Evolutionary conservation across 2,888 invertebrate species (phyloP), one percentile per base, ranked within the genome.

Genomic region (Isoperla grammatica): DNA sequence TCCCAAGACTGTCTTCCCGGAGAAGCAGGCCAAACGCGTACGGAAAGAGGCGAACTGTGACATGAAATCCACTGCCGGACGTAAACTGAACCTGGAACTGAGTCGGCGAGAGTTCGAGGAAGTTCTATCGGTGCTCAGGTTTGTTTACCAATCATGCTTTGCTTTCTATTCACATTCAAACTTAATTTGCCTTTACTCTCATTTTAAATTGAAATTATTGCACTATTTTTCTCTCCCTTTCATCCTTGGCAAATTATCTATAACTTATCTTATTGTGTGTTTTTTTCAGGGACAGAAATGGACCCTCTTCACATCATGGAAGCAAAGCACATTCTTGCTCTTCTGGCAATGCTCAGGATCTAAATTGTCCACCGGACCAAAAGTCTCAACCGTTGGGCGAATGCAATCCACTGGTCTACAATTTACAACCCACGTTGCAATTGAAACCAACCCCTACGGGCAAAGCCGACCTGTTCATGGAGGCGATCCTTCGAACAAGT

Each of bases 401-500:
- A 2, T 17, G 19, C 5, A 45, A n/a, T 11, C 4, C 15, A 5
- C 45, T 45, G 17, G 45, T 19, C 4, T 45, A 45, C 45, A 45
- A 45, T 17, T 5, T 45, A 2, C 45, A 45, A 19, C 2, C 37
- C 17, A 5, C 50, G 6, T 39, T 23, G 20, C 35, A n/a, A 23
- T 11, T 35, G 42, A 35, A 11, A 13, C 12, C 45, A 19, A 50
- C 39, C 29, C 20, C 22, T 6, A 68, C 69, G 15, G 79, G 76
- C 68, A 79, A 79, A 66, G 80, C 79, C 13, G 80, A 81, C 66
- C 71, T 79, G 56, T 67, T 81, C 61, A 69, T 82, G 57, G 79
- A 80, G 64, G 81, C 82, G 57, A 81, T 82, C 63, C 74, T 81
- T 68, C 73, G 80, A 29, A 76, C 79, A 57, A 78, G 75, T 64